Percentiles rank a stretch among this genome's conserved stretches.
Evolutionary conservation across 1,140 invertebrate genomes (phyloP).

Genomic region (Drosophila persimilis): DNA sequence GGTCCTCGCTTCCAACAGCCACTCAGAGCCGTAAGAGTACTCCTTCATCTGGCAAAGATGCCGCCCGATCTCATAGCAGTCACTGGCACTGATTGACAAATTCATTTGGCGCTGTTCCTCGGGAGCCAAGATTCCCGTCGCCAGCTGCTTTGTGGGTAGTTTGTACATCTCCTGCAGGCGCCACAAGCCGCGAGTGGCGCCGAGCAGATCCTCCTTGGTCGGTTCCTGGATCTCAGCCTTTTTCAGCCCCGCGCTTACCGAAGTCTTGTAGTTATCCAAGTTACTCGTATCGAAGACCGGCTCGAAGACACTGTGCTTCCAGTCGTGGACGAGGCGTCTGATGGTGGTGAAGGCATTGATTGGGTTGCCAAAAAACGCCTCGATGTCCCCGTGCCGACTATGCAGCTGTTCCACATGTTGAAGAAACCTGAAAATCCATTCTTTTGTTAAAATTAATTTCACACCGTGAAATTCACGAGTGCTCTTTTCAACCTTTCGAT

Average conservation of each 20-base stretch:
- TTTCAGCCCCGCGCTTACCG: slow-evolving; percentile 86
- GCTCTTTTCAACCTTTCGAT: slow-evolving; percentile 35
- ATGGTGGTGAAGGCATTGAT: slow-evolving; percentile 85
- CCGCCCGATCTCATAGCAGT: slow-evolving; percentile 97
- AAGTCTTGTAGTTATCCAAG: slow-evolving; percentile 70
- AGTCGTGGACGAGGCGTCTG: slow-evolving; percentile 95
- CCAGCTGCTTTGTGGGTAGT: slow-evolving; percentile 92
- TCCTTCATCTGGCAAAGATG: slow-evolving; percentile 95
- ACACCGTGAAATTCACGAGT: background rate
- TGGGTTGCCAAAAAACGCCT: slow-evolving; percentile 60
- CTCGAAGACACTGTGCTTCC: slow-evolving; percentile 89
- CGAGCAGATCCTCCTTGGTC: slow-evolving; percentile 93
- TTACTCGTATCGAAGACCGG: slow-evolving; percentile 16
- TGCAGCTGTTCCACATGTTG: slow-evolving; percentile 33
- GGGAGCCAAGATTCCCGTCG: slow-evolving; percentile 90
- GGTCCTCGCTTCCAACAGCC: slow-evolving; percentile 93
- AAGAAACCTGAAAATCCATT: slow-evolving; percentile 37
- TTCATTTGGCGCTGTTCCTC: slow-evolving; percentile 85
- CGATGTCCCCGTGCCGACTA: slow-evolving; percentile 3
- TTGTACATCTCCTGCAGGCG: slow-evolving; percentile 97
- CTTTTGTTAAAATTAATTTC: background rate
- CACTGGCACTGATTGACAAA: slow-evolving; percentile 88
- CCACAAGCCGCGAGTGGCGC: slow-evolving; percentile 95
- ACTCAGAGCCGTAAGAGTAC: slow-evolving; percentile 94
- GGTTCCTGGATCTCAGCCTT: slow-evolving; percentile 85